Base-by-base conservation (phyloP, 2,797 vertebrate genomes). In the Enteromius afrohamiltoni region DNA sequence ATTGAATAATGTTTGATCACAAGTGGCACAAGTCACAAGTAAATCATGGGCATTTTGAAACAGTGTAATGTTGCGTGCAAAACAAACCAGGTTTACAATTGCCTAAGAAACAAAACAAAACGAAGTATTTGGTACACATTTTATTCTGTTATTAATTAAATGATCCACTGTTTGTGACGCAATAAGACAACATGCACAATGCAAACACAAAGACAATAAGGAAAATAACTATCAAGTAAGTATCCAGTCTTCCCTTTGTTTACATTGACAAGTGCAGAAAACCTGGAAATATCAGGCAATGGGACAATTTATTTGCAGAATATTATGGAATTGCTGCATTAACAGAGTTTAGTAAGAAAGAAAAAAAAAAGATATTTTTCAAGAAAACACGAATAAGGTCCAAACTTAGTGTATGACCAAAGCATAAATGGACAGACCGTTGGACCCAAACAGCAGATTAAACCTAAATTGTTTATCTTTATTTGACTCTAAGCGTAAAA, bases 1-100 rank as follows among this genome's bases (percentile, higher is more conserved):
- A 31, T 17, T 17, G 29, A 23, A 67, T 49, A n/a, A 67, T 51
- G 42, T 79, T 37, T 79, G 60, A 79, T 79, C 76, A 78, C 76
- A 78, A 78, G 55, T 17, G 34, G 10, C 77, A 78, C 77, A 78
- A 78, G 64, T 37, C 40, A 53, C 47, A 77, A 47, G 55, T 6
- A 19, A 19, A 51, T 53, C 71, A 74, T 53, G 74, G 37, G 23
- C 6, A 26, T 73, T 62, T 23, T 37, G 40, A 31, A 23, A 70
- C 23, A 40, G 34, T 45, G 21, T 68, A 8, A 31, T 9, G 11
- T 4, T 34, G 29, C 79, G 47, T 49, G 40, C 29, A 62, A 62
- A 34, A 81, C 19, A 73, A 45, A 51, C n/a, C 37, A 45, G 37
- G 45, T 47, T 64, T 31, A 14, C 76, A 21, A 11, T 21, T 19